Base-by-base conservation (phyloP, 2,113 vertebrate species). In the Seriola aureovittata region DNA sequence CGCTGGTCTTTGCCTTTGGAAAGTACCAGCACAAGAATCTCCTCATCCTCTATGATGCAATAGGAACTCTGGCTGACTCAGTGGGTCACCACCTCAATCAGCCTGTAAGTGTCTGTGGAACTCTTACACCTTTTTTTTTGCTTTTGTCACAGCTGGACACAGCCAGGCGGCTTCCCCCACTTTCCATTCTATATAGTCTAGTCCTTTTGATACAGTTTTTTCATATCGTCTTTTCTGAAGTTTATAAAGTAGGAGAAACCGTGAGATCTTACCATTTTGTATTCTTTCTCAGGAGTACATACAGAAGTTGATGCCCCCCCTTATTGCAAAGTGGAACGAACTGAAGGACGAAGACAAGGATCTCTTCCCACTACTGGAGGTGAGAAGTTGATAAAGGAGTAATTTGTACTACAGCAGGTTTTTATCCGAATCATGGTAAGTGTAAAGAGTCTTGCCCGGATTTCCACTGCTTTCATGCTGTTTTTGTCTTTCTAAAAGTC, bases 1-100 rank as follows among this genome's bases (percentile, higher is more conserved):
- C 98, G 0, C 93, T 99, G 17, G 98, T 99, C 36, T 99, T 98
- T 7, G 97, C 98, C 40, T 99, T 99, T 0, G 97, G 98, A 25
- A 99, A 99, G 59, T 99, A 99, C 91, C 98, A 99, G 91, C 98
- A 99, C 94, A 99, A 99, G 94, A 99, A 98, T 91, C 94, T 99
- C 12, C 96, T 99, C 23, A 99, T 99, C 91, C 96, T 99, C 55
- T 99, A 99, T 0, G 98, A 99, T 1, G 98, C 98, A 77, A 99
- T 99, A 3, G 98, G 98, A 46, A 99, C 98, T 1, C 88, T 99
- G 52, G 98, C 98, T 0, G 98, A 99, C 92, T 99, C 97, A 0
- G 98, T 99, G 85, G 98, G 98, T 40, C 98, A 99, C 83, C 97
- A 99, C 82, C 96, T 99, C 82, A 99, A 98, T 90, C 97, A 99